Percentiles rank a stretch among this genome's conserved stretches.
Evolutionary conservation across 2,888 invertebrate species (phyloP).

Genomic region (Hydraecia micacea): DNA sequence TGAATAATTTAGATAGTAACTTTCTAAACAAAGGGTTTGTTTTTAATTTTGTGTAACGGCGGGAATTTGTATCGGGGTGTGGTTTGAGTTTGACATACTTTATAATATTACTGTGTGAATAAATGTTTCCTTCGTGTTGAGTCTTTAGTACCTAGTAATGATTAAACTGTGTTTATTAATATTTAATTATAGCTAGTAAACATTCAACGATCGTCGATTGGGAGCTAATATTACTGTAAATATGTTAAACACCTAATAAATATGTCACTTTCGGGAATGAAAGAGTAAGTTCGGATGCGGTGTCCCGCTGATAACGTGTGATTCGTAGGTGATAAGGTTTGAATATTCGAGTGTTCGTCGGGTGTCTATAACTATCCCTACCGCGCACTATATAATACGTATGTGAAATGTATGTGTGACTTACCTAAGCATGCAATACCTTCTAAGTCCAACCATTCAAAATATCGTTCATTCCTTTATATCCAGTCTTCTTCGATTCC

Average conservation of each 20-base stretch:
- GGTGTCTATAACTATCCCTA: constrained; percentile 39
- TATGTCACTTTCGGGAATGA: constrained; percentile 23
- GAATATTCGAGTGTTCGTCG: constrained; percentile 38
- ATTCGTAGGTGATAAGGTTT: constrained; percentile 15
- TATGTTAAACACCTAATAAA: constrained; percentile 47
- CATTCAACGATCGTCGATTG: constrained; percentile 43
- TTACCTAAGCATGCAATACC: constrained; percentile 69
- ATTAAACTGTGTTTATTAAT: constrained; percentile 43
- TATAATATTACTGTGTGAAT: neutral
- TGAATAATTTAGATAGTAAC: constrained; percentile 38
- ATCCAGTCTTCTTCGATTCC: constrained; percentile 81
- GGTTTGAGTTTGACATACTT: constrained; percentile 4
- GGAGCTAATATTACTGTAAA: constrained; percentile 49
- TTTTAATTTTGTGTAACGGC: constrained; percentile 1
- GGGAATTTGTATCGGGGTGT: constrained; percentile 13
- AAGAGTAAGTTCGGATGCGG: neutral
- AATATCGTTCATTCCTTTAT: constrained; percentile 70
- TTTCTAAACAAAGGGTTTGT: constrained; percentile 13
- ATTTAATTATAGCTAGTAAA: constrained; percentile 47
- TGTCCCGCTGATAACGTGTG: constrained; percentile 5
- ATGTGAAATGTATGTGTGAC: constrained; percentile 46
- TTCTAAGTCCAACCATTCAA: constrained; percentile 67
- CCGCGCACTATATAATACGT: constrained; percentile 18
- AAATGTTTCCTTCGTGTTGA: constrained; percentile 21
- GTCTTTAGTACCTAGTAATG: constrained; percentile 15